These are phyloP conservation scores for Phania funesta DNA, from an alignment of 2,888 invertebrate species.

Conservation along the genomic window DNA sequence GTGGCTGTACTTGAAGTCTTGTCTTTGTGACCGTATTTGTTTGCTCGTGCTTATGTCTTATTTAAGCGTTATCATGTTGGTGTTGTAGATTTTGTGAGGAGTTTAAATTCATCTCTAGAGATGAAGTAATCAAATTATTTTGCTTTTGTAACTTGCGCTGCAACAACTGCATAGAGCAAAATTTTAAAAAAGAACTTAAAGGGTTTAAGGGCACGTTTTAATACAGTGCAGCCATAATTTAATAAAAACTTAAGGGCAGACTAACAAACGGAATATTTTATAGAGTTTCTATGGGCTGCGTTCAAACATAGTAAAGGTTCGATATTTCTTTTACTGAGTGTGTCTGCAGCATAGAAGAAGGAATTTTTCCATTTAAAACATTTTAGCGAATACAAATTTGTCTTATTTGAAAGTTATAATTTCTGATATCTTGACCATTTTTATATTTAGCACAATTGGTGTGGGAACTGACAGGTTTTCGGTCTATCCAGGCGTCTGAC, in stretches of 20 bases:
- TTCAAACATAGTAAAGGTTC: too few relatives aligned
- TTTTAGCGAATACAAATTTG: too few relatives aligned
- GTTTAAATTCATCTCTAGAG: slow-evolving; percentile 73
- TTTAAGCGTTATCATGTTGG: slow-evolving; percentile 8
- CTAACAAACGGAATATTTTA: background rate
- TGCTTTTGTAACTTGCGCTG: slow-evolving; percentile 41
- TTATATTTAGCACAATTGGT: too few relatives aligned
- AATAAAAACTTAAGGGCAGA: background rate
- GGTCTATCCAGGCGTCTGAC: too few relatives aligned
- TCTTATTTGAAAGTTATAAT: too few relatives aligned
- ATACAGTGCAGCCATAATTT: background rate
- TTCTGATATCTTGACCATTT: too few relatives aligned
- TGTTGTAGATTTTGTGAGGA: slow-evolving; percentile 26
- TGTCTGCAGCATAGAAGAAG: too few relatives aligned
- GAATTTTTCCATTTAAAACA: too few relatives aligned
- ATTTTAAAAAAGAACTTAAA: background rate
- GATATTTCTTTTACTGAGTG: too few relatives aligned
- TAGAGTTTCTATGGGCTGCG: background rate
- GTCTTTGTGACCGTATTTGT: background rate
- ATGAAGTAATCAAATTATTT: slow-evolving; percentile 68
- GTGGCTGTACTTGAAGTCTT: background rate
- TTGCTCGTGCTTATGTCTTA: background rate
- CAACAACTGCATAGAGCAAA: slow-evolving; percentile 4
- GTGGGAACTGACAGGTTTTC: too few relatives aligned
- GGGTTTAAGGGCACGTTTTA: background rate